Base-by-base conservation (phyloP, 1,140 invertebrate genomes). In the Drosophila sechellia region DNA sequence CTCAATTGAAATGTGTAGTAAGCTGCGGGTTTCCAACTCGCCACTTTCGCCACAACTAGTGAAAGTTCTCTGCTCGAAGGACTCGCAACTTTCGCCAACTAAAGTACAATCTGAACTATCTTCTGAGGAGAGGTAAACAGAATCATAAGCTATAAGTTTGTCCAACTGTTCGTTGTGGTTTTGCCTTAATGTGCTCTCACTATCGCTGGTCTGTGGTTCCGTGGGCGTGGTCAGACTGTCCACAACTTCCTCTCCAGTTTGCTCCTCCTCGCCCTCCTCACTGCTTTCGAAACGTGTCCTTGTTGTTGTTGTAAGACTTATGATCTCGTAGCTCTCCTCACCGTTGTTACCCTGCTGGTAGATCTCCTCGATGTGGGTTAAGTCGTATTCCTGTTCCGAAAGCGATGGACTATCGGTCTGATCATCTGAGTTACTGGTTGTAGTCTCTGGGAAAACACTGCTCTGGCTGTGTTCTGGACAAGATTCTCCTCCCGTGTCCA, bases 91-190 rank as follows among this genome's bases (percentile, higher is more conserved):
- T 13, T 86, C 90, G 12, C 91, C 91, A 0, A 90, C 68, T n/a
- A 92, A 20, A 0, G 90, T 92, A 22, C 81, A 81, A 48, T 92
- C 92, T 11, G 91, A 92, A 39, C 92, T 91, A 22, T 91, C 91
- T 43, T 92, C 92, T 0, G 91, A 92, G 13, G 91, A 92, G 1
- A 92, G 57, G 61, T 92, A 92, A 1, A 92, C 90, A 34, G 92
- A 92, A 57, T 92, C 92, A 64, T 92, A 92, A 50, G 91, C 90
- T 46, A 92, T 92, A 0, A 92, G 63, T 5, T 91, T 81, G 5
- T 91, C 90, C 56, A 91, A 31, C 52, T 78, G 87, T 11, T 20
- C 20, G 40, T 54, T 70, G 12, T 72, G 56, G 3, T 35, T 20
- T n/a, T 81, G 84, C 40, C 84, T 85, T 13, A 90, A 50, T 2